Base-by-base conservation (phyloP, 2,113 vertebrate species). In the Alectura lathami region DNA sequence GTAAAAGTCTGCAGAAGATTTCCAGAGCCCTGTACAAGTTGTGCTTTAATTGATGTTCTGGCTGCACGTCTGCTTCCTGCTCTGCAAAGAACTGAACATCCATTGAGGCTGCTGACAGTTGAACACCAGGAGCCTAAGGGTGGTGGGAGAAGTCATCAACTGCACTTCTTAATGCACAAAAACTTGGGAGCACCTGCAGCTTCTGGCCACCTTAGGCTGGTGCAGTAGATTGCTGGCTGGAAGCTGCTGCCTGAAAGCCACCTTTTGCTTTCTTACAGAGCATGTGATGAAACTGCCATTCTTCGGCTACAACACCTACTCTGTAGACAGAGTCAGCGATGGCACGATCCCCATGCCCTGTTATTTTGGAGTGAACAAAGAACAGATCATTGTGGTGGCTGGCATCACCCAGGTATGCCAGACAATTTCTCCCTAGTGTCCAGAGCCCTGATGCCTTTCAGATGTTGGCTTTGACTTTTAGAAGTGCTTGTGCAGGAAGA, bases 231-330 rank as follows among this genome's bases (percentile, higher is more conserved):
- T 51, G 34, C 32, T 77, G 63, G 18, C 26, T 90, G 76, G 43
- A 59, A 86, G 57, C 69, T 83, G 75, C 64, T 89, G 43, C 26
- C 36, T 83, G 69, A 59, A 78, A 62, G 43, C 15, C 27, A 51
- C 59, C 13, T 20, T 57, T 18, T 86, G 45, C 74, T 70, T 68
- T 24, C 23, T 92, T 63, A 22, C 96, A 99, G 99, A 98, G 81
- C 68, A 95, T 0, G 15, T 97, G 36, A 97, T 96, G 36, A 83
- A 83, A 53, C 79, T 98, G 83, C 98, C 98, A 21, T 96, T 99
- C 91, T 99, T 99, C 67, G 98, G 98, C 80, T 98, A 98, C 74
- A 98, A 92, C 9, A 73, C 90, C 23, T 99, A 98, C 67, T 5
- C 80, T 2, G 98, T 97, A n/a, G 89, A 98, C 86, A 98, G 98